phyloP scores from a whole-genome alignment of 2,113 vertebrate genomes.

The Nestor notabilis region DNA sequence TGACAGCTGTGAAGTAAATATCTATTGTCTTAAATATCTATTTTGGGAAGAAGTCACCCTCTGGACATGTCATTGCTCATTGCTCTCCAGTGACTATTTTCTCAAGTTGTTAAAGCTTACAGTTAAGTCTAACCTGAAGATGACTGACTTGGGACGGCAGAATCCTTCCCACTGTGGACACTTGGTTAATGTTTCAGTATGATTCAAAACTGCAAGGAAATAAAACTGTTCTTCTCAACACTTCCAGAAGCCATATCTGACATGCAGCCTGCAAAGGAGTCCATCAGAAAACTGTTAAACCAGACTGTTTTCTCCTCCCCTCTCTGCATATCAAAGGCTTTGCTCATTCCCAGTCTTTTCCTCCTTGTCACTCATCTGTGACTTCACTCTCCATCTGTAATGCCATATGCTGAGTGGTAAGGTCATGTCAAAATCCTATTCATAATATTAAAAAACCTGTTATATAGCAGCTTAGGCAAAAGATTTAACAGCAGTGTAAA shows the following conservation, averaged over 20 bases:
- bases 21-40: background rate
- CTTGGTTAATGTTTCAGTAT: background rate
- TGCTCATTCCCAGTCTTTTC: constrained; percentile 31
- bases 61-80: background rate
- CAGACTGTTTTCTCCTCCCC: constrained; percentile 1
- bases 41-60: background rate
- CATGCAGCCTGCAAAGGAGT: background rate
- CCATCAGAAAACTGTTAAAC: background rate
- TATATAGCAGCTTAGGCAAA: background rate
- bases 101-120: background rate
- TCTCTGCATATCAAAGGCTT: background rate
- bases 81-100: background rate
- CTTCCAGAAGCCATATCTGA: background rate
- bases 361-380: constrained; percentile 15
- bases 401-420: background rate
- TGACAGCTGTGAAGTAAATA: background rate
- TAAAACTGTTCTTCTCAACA: background rate
- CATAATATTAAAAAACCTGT: background rate
- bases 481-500: background rate
- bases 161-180: background rate
- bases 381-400: constrained; percentile 41
- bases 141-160: background rate
- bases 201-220: background rate
- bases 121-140: background rate
- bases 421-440: background rate